Evolutionary conservation across 2,888 invertebrate species (phyloP), one percentile per base, ranked within the genome.

Genomic region (Leptopilina drosophilae): DNA sequence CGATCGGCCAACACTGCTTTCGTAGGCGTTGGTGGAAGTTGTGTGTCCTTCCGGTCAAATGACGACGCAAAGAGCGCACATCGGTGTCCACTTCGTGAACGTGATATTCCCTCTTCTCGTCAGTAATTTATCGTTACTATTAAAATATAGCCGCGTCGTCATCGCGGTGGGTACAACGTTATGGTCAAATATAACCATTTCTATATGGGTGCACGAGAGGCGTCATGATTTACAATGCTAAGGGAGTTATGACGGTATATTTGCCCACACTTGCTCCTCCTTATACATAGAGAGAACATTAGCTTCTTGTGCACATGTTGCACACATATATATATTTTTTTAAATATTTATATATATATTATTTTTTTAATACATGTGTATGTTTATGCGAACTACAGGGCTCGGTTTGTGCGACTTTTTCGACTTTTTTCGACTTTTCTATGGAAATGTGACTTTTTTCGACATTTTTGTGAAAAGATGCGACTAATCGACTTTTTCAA

Each of bases 191-290:
- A 89, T 89, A 89, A 90, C 87, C 86, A 82, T 90, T 90, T 90
- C 90, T 89, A 90, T 89, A 90, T 90, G 89, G 90, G 88, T 89
- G 88, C 89, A 88, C 89, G 86, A 87, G 86, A 87, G 88, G 87
- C 89, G 88, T 90, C 89, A 83, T 90, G 90, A 90, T 90, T 90
- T 90, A 90, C 90, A 89, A 84, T 89, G 88, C 89, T 87, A 87
- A 84, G 86, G 33, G 87, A 90, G 89, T 90, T 90, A 90, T 89
- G 89, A 89, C 86, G 89, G 86, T 86, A 87, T 49, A 49, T 49
- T 49, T 88, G 87, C 87, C 86, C 87, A 87, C 86, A 84, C 87
- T 88, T 86, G 86, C 84, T 82, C 85, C 80, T 82, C 82, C 82
- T 20, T 20, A 84, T 82, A 79, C 42, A 42, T 12, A 14, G 26